Conservation (phyloP, 2,113 vertebrate genomes). For the Salvelinus alpinus region DNA sequence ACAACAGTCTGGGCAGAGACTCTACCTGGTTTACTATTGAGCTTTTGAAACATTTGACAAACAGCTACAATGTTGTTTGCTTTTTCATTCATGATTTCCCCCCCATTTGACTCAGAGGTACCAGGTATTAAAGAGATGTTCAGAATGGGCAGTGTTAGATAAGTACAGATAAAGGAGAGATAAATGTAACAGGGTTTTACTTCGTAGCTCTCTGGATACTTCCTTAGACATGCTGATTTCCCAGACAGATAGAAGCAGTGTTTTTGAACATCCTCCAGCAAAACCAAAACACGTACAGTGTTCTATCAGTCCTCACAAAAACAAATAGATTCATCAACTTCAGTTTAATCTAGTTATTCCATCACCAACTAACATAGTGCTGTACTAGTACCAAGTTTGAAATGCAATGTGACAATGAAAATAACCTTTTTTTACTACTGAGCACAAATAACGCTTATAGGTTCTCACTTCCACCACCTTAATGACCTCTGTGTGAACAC, state of each 20-base stretch:
- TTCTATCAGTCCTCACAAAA: background rate
- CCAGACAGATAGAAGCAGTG: slow-evolving; percentile 41
- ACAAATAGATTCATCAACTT: background rate
- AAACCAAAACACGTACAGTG: background rate
- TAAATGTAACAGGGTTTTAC: background rate
- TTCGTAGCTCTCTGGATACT: slow-evolving; percentile 6
- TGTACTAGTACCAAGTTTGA: background rate
- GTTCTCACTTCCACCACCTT: background rate
- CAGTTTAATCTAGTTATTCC: background rate
- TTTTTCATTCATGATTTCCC: background rate
- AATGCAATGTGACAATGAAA: background rate
- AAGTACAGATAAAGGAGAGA: slow-evolving; percentile 30
- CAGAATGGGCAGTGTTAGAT: slow-evolving; percentile 35
- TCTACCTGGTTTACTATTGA: background rate
- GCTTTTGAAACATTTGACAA: background rate
- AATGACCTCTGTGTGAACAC: background rate
- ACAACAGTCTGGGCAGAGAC: background rate
- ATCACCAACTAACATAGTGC: background rate
- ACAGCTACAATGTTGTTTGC: too few species aligned
- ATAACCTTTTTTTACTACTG: background rate
- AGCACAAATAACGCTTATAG: background rate
- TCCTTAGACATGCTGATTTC: slow-evolving; percentile 27
- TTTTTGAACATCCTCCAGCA: slow-evolving; percentile 27
- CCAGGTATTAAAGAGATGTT: slow-evolving; percentile 5
- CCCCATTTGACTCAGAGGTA: background rate